A percentile compares a stretch with the other conserved stretches of the same genome.
phyloP scores from a whole-genome alignment of 1,140 invertebrate genomes.

The Drosophila quadrilineata region DNA sequence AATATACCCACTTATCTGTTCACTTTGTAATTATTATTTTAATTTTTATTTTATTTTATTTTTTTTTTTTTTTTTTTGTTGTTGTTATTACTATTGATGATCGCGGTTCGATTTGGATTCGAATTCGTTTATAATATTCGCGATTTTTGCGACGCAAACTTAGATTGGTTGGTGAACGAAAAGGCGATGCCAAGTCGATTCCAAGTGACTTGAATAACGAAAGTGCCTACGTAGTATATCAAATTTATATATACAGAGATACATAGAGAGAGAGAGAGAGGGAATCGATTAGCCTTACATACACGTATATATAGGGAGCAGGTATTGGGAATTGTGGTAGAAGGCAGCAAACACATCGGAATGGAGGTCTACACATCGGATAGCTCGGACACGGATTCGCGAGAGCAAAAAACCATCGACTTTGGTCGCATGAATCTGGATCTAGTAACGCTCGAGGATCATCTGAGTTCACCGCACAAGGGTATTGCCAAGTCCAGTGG shows the following conservation, averaged over 20 bases:
- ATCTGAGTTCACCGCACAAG: conserved; percentile 78
- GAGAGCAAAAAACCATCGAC: conserved; percentile 86
- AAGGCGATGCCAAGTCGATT: too few species aligned
- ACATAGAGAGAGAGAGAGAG: too few species aligned
- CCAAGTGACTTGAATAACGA: too few species aligned
- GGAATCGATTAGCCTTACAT: too few species aligned
- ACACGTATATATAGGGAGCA: neutral
- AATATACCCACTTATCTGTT: neutral
- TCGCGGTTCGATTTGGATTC: conserved; percentile 11
- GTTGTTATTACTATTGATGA: conserved; percentile 1
- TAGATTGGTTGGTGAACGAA: too few species aligned
- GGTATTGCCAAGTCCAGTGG: conserved; percentile 83
- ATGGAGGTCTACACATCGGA: conserved; percentile 91
- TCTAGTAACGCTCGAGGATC: conserved; percentile 82
- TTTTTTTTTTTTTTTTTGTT: neutral
- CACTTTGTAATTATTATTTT: neutral
- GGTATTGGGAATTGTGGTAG: conserved; percentile 1
- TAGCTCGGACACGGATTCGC: conserved; percentile 88
- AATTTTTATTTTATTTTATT: neutral
- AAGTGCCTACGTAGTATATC: too few species aligned
- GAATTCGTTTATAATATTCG: too few species aligned
- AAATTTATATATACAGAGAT: neutral
- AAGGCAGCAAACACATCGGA: neutral
- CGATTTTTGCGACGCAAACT: too few species aligned
- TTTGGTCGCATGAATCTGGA: conserved; percentile 86